Percentiles rank a stretch among this genome's conserved stretches.
Conservation (phyloP, 2,888 invertebrate species). For the Morpho achilles region DNA sequence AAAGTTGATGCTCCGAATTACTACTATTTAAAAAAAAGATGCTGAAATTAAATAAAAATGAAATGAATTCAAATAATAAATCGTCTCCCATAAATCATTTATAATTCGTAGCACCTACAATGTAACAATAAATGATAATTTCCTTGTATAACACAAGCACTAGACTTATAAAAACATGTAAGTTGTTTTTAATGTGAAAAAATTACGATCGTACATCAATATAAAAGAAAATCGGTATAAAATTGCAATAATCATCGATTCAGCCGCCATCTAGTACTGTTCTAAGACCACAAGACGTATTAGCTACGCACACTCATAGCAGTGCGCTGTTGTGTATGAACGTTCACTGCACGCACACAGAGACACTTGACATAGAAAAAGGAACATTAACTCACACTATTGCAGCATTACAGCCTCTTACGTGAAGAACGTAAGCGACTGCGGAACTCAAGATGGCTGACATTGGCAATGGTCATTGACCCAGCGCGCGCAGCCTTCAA, state of each 20-base stretch:
- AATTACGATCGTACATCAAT: constrained; percentile 6
- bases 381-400: constrained; percentile 71
- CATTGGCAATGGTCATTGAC: constrained; percentile 78
- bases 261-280: constrained; percentile 40
- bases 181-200: constrained; percentile 16
- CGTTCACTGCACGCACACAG: constrained; percentile 62
- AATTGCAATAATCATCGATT: constrained; percentile 25
- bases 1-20: no score
- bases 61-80: no score
- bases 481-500: constrained; percentile 73
- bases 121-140: neutral
- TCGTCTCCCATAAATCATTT: constrained; percentile 1
- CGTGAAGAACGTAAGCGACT: constrained; percentile 77
- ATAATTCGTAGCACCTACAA: no score
- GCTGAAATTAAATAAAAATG: no score
- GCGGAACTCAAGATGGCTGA: constrained; percentile 79
- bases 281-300: constrained; percentile 32
- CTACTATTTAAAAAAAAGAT: no score
- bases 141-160: neutral
- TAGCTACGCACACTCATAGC: constrained; percentile 35
- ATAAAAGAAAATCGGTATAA: constrained; percentile 23
- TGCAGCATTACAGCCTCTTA: constrained; percentile 73
- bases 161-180: neutral
- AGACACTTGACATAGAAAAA: constrained; percentile 62
- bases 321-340: constrained; percentile 35